A percentile compares a stretch with the other conserved stretches of the same genome.
phyloP scores from a whole-genome alignment of 37 sponge, comb jelly and placozoan species.

The Halichondria panicea region DNA sequence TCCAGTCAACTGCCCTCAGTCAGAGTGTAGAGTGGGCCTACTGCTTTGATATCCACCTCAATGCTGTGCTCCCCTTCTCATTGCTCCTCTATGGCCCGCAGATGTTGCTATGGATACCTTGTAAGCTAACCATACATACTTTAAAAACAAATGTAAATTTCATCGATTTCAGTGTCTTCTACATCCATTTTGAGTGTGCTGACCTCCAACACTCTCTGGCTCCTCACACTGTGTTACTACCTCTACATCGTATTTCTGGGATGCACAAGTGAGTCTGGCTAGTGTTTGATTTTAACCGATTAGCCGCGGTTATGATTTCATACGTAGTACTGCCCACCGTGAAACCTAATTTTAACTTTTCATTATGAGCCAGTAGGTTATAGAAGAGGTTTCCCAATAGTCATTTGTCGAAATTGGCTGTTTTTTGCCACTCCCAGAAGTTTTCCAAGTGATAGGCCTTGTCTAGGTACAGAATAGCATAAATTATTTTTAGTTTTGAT shows the following conservation, averaged over 20 bases:
- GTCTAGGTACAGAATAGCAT: too few species aligned
- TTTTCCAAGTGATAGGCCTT: too few species aligned
- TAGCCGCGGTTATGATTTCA: too few species aligned
- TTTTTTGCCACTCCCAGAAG: too few species aligned
- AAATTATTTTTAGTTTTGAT: too few species aligned
- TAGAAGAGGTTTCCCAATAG: too few species aligned
- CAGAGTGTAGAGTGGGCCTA: conserved; percentile 91
- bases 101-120: conserved; percentile 54
- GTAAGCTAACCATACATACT: conserved; percentile 32
- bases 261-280: conserved; percentile 69
- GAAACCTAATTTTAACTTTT: too few species aligned
- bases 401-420: too few species aligned
- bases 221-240: conserved; percentile 73
- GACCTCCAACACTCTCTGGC: conserved; percentile 82
- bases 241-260: conserved; percentile 95
- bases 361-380: too few species aligned
- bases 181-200: conserved; percentile 30
- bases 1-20: background rate
- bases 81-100: conserved; percentile 84
- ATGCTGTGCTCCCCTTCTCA: conserved; percentile 86
- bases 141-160: background rate
- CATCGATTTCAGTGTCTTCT: conserved; percentile 31
- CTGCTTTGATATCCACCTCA: conserved; percentile 96
- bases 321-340: too few species aligned
- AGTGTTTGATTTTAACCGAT: too few species aligned